Conservation (phyloP, 2,888 invertebrate genomes). For the Cantharis rustica region DNA sequence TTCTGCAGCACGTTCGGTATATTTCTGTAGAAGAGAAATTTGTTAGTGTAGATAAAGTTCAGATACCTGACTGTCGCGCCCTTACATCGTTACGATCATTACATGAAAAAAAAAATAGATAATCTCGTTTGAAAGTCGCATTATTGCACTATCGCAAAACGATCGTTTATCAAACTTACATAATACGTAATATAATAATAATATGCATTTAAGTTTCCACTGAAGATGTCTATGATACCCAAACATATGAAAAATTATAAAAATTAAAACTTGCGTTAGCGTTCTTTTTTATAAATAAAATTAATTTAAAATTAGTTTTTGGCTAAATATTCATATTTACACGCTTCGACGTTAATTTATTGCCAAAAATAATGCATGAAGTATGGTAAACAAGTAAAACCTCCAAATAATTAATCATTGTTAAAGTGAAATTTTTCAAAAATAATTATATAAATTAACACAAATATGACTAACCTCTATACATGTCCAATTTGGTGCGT, state of each 20-base stretch:
- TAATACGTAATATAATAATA: background rate
- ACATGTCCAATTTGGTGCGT: conserved; percentile 82
- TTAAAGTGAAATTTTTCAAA: background rate
- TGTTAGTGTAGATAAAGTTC: background rate
- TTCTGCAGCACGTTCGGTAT: conserved; percentile 82
- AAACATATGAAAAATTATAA: background rate
- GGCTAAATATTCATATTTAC: background rate
- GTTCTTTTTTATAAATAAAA: background rate
- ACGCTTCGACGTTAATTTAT: background rate
- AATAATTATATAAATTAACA: background rate
- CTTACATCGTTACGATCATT: background rate
- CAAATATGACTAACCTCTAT: conserved; percentile 67
- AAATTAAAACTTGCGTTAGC: background rate
- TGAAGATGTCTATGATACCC: background rate
- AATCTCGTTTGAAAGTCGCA: background rate
- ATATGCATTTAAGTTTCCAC: background rate
- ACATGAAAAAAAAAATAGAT: background rate
- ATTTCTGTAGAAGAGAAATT: conserved; percentile 61
- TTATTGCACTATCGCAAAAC: background rate
- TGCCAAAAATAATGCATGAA: background rate
- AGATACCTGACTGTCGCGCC: background rate
- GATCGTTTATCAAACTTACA: background rate
- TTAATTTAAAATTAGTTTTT: background rate
- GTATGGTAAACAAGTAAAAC: background rate
- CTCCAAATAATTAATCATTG: background rate